Evolutionary conservation across 2,888 invertebrate genomes (phyloP).

Genomic region (Oscheius onirici): DNA sequence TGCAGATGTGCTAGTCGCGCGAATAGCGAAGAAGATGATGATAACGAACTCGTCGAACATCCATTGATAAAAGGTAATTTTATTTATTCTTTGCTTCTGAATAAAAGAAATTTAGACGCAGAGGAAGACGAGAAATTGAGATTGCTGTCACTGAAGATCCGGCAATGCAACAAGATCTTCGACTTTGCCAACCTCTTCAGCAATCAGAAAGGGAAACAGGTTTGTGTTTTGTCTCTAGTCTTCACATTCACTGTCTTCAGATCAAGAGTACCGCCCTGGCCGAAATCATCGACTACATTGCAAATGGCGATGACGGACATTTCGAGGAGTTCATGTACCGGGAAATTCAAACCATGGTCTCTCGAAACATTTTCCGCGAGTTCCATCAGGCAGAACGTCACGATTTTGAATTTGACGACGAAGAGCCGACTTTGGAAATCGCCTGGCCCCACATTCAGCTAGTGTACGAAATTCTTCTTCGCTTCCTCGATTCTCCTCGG

Average conservation of each 20-base stretch:
- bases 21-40: not conserved
- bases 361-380: constrained; percentile 2
- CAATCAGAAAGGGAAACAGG: constrained; percentile 10
- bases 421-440: constrained; percentile 20
- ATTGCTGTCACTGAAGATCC: constrained; percentile 2
- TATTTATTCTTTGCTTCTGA: not conserved
- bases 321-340: not conserved
- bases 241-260: not conserved
- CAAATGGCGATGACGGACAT: not conserved
- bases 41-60: not conserved
- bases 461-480: constrained; percentile 11
- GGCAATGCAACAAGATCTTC: constrained; percentile 14
- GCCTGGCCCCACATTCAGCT: constrained; percentile 21
- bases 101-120: constrained; percentile 1
- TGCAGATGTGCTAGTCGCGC: not conserved
- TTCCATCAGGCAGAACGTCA: not conserved
- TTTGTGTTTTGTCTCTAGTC: not conserved
- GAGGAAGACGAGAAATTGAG: not conserved
- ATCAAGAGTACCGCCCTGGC: not conserved
- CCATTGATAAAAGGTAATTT: not conserved
- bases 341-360: not conserved
- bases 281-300: constrained; percentile 3
- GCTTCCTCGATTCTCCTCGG: not conserved
- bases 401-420: constrained; percentile 15
- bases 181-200: constrained; percentile 2